Evolutionary conservation across 30 jellyfish, hydroid and myxozoan genomes (phyloP).

Genomic region (Sanderia malayensis): DNA sequence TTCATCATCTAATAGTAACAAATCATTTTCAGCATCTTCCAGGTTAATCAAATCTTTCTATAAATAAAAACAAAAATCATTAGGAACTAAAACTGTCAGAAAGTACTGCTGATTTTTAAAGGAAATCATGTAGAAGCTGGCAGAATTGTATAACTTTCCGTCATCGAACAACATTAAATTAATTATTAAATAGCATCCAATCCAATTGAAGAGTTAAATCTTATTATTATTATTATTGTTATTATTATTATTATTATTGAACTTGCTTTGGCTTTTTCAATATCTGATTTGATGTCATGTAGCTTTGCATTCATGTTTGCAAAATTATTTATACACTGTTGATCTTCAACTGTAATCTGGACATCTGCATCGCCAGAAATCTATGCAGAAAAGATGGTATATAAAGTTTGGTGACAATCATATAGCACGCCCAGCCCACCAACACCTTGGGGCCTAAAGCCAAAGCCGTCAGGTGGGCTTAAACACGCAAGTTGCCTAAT

Average conservation of each 20-base stretch:
- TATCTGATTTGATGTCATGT: constrained; percentile 70
- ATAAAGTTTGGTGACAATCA: neutral
- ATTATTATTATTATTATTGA: no score
- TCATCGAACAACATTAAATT: neutral
- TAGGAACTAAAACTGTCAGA: neutral
- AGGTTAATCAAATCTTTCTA: constrained; percentile 81
- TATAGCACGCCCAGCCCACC: neutral
- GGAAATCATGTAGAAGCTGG: neutral
- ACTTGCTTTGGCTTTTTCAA: constrained; percentile 74
- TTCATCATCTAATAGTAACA: constrained; percentile 72
- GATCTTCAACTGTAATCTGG: constrained; percentile 88
- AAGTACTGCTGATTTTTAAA: neutral
- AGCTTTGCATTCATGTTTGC: constrained; percentile 87
- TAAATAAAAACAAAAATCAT: constrained; percentile 1
- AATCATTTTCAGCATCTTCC: constrained; percentile 96
- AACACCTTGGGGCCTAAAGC: no score
- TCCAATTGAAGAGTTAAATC: neutral
- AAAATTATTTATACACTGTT: constrained; percentile 77
- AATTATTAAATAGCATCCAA: neutral
- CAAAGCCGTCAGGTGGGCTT: neutral
- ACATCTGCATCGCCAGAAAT: constrained; percentile 75
- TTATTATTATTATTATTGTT: neutral
- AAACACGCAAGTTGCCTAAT: neutral
- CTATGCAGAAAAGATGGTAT: constrained; percentile 1
- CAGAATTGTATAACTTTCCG: neutral